phyloP scores from a whole-genome alignment of 1,140 invertebrate species.

The Dendroctonus ponderosae region DNA sequence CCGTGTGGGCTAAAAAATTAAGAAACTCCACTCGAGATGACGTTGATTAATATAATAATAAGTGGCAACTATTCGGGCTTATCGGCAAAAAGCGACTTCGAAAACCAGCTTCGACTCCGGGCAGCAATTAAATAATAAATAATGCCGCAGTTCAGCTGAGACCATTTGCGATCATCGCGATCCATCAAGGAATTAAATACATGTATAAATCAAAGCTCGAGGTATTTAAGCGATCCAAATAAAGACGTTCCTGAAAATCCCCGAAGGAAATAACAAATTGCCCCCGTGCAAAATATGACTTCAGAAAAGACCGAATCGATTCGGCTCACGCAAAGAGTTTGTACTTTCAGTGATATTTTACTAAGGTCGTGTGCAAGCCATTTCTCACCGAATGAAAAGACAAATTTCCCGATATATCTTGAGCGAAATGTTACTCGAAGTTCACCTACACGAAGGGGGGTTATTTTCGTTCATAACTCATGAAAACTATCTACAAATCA shows the following conservation, averaged over 20 bases:
- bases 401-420: conserved; percentile 21
- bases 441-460: background rate
- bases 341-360: conserved; percentile 21
- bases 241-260: conserved; percentile 17
- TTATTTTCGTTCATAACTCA: too few species aligned
- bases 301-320: conserved; percentile 23
- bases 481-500: too few species aligned
- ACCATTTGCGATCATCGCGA: too few species aligned
- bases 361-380: conserved; percentile 11
- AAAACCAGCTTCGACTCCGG: too few species aligned
- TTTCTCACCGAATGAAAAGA: conserved; percentile 20
- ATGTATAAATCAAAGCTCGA: background rate
- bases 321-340: conserved; percentile 23
- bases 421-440: background rate
- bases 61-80: too few species aligned
- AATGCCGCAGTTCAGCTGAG: too few species aligned
- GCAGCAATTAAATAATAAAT: too few species aligned
- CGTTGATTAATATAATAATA: background rate
- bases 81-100: too few species aligned
- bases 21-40: conserved; percentile 1
- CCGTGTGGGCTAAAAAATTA: background rate
- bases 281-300: conserved; percentile 15
- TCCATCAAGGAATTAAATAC: conserved; percentile 7
- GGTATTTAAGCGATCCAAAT: conserved; percentile 15
- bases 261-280: conserved; percentile 15